Base-by-base conservation (phyloP, 1,140 invertebrate species). In the Ostrea edulis region DNA sequence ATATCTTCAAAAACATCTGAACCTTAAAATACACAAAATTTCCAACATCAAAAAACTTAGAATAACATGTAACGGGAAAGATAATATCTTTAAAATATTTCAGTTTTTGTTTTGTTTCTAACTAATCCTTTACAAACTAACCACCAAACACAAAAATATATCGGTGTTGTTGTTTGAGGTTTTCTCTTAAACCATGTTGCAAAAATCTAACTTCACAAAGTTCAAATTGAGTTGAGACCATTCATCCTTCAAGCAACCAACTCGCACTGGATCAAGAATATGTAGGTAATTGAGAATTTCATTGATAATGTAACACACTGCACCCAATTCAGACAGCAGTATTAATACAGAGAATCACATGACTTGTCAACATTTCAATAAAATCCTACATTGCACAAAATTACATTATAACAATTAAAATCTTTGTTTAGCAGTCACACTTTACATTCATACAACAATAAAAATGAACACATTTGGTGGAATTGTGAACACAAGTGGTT, bases 401-500 rank as follows among this genome's bases (percentile, higher is more conserved):
- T 22, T 77, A 77, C 68, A 29, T 29, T 77, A 29, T 4, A 77
- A 25, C 22, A 77, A 29, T 14, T 25, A 29, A 25, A 77, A 77
- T 77, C 29, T 35, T 25, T 77, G 8, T 35, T 29, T 3, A 9
- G 14, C 68, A 77, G 25, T 77, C 68, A 29, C 68, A 29, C 68
- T 29, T 77, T 20, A 77, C 68, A 77, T 77, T 77, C 68, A 77
- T 77, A 77, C 68, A 22, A 29, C 25, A 77, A 77, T 77, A 77
- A 77, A 77, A 77, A 9, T 77, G 68, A 77, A 77, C 68, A 77
- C 68, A 12, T 77, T 77, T 35, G 68, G 68, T 77, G 68, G 29
- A 77, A 77, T 11, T 77, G 68, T 77, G 68, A 77, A 77, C 68
- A 77, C 68, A 77, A 29, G 68, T 77, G 68, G 68, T 14, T 77